A percentile compares a stretch with the other conserved stretches of the same genome.
These are phyloP conservation scores for Ophthalmolycus amberensis DNA, from an alignment of 2,113 vertebrate genomes.

Conservation along the genomic window DNA sequence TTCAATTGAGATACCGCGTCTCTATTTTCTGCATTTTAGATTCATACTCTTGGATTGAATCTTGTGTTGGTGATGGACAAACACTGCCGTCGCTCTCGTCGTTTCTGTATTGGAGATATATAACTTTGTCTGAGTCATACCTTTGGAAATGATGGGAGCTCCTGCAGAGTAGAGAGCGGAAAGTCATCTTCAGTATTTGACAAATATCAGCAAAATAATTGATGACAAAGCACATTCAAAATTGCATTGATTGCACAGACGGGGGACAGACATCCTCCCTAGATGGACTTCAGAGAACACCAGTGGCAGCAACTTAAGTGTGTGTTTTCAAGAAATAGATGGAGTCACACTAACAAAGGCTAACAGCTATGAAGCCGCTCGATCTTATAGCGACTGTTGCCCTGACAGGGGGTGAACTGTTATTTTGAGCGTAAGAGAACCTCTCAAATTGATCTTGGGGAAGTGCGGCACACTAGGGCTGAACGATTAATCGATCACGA, in stretches of 20 bases:
- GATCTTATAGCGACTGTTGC: background rate
- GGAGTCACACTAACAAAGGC: background rate
- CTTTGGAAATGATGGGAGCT: too few relatives aligned
- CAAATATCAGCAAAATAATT: background rate
- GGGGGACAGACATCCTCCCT: too few relatives aligned
- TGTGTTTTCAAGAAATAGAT: background rate
- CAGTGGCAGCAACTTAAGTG: too few relatives aligned
- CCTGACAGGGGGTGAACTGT: background rate
- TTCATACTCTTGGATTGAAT: too few relatives aligned
- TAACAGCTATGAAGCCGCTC: background rate
- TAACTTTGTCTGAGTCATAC: too few relatives aligned
- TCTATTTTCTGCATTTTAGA: too few relatives aligned
- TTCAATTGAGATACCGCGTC: too few relatives aligned
- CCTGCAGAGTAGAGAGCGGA: background rate
- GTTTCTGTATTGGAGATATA: too few relatives aligned
- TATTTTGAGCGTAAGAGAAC: background rate
- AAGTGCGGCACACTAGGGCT: background rate
- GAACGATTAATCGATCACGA: background rate
- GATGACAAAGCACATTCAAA: background rate
- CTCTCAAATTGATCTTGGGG: background rate
- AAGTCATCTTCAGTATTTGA: background rate
- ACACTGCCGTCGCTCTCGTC: too few relatives aligned
- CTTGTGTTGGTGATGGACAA: too few relatives aligned
- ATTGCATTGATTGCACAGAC: too few relatives aligned
- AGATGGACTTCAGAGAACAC: too few relatives aligned